These are phyloP conservation scores for Lissonota sp. DNA, from an alignment of 2,888 invertebrate genomes.

Conservation along the genomic window DNA sequence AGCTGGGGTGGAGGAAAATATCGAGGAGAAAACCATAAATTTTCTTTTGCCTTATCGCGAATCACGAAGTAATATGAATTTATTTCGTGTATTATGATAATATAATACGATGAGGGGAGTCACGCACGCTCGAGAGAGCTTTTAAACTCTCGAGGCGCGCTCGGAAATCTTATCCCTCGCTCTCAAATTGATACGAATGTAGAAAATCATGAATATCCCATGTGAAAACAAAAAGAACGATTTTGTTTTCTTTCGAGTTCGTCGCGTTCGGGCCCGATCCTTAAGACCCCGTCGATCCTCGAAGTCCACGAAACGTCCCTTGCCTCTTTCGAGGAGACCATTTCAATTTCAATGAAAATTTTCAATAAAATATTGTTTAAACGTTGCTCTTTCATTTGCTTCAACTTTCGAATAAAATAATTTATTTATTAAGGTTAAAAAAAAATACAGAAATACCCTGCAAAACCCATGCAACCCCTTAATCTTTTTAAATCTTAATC, in stretches of 20 bases:
- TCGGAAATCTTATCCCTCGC: constrained; percentile 11
- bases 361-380: too few species aligned
- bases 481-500: too few species aligned
- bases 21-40: neutral
- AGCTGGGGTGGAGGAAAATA: neutral
- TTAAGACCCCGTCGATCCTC: neutral
- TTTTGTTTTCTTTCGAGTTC: constrained; percentile 13
- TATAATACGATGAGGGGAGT: neutral
- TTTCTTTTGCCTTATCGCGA: constrained; percentile 20
- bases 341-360: too few species aligned
- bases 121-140: constrained; percentile 22
- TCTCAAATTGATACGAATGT: constrained; percentile 43
- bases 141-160: neutral
- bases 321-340: neutral
- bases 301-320: neutral
- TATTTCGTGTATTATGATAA: constrained; percentile 5
- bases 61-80: constrained; percentile 25
- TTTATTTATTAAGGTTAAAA: neutral
- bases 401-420: neutral
- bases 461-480: too few species aligned
- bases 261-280: neutral
- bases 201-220: constrained; percentile 55
- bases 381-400: too few species aligned
- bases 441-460: too few species aligned
- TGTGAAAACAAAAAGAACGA: constrained; percentile 30